Base-by-base conservation (phyloP, 30 jellyfish, hydroid and myxozoan genomes). In the Cassiopea andromeda region DNA sequence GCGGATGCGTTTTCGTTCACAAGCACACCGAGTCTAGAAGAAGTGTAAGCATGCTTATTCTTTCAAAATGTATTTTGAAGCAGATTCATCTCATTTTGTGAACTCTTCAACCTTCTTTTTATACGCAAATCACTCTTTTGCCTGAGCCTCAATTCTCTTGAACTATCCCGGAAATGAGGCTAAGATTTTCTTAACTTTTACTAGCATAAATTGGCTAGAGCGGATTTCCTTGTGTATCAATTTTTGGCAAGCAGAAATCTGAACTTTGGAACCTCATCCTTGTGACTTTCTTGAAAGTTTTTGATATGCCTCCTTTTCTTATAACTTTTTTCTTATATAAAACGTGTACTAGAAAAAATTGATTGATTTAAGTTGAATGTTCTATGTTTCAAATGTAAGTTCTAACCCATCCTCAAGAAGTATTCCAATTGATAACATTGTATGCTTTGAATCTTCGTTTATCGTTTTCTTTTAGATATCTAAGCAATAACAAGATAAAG, bases 1-100 rank as follows among this genome's bases (percentile, higher is more conserved):
- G 80, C 81, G 44, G 84, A 38, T 1, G 91, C 98, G 1, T 92
- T 92, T 46, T 71, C 77, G 47, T 66, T 85, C 78, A 70, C 86
- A 47, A 58, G 89, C 89, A 48, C 81, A 57, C 57, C 97, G 2
- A 44, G 81, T 71, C 4, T 92, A 75, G 77, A 79, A 68, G 68
- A 59, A 72, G 73, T 92, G 92, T 89, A 45, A 89, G 96, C 80
- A 58, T 18, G 38, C 44, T 66, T 1, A 10, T 14, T 27, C 7
- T 80, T 64, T 2, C 44, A 27, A 4, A 54, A 57, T 64, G 43
- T 64, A 13, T 9, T 9, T 16, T 2, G 15, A 64, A 64, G 2
- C 27, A 14, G 15, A 4, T 64, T 64, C 73, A 64, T 64, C 38
- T 27, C 38, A 27, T 27, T 27, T 27, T 27, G 38, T 27, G 38